Evolutionary conservation across 2,797 vertebrate genomes (phyloP), one percentile per base, ranked within the genome.

Genomic region (Discoglossus pictus): DNA sequence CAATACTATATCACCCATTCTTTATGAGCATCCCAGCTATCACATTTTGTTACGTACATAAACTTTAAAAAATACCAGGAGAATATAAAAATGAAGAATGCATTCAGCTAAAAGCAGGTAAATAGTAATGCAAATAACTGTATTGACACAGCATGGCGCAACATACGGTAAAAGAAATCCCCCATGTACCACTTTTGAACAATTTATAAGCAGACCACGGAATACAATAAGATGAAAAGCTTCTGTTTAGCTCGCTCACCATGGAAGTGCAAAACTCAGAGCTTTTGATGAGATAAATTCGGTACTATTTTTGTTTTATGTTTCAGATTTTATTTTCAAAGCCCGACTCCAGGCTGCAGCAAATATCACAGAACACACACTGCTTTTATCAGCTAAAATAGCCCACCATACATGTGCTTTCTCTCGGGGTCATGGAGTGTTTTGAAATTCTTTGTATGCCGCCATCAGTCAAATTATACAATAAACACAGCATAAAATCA

Each of bases 381-480:
- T 38, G 68, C 61, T 71, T 71, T 64, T 71, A 64, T 65, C 61
- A 71, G 61, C 68, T 71, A 61, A 43, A 71, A 65, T 59, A 64
- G 61, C 61, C 42, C 44, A 38, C 27, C 25, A 24, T 4, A 43
- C 53, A 55, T 9, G 53, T 20, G 60, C 24, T 44, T 51, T 42
- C 52, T 31, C 44, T n/a, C 34, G 21, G 53, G 53, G 61, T 71
- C 53, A 42, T 46, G 11, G 18, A 13, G 20, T 40, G 51, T 7
- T 44, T 27, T 35, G 51, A 68, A 53, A 38, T 58, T 40, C 68
- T 18, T 47, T 35, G 46, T 54, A 47, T 44, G 6, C 46, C 48
- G 12, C 24, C 53, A 59, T 34, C 61, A 44, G 44, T 59, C 68
- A 51, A n/a, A 56, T 65, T 59, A 71, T 44, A 31, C 54, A 50